phyloP scores from a whole-genome alignment of 2,113 vertebrate species.

The Oncorhynchus gorbuscha region DNA sequence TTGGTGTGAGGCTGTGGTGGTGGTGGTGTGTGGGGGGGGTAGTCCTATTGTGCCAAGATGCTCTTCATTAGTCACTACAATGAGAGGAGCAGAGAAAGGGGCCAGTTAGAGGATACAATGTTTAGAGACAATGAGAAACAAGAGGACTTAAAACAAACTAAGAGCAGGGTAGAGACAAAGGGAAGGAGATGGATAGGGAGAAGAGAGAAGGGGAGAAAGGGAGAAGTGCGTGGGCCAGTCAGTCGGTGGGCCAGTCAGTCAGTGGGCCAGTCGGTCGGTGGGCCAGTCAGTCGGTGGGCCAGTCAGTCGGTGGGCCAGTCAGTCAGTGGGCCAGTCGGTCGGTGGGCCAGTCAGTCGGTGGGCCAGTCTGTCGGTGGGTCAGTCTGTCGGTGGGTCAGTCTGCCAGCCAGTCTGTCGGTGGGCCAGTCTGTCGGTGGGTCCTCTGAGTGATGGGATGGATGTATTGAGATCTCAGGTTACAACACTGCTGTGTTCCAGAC shows the following conservation, averaged over 20 bases:
- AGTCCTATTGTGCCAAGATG: conserved; percentile 41
- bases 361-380: background rate
- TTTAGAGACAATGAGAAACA: conserved; percentile 38
- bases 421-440: background rate
- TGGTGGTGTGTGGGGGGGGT: background rate
- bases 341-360: too few species aligned
- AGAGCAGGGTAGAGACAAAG: conserved; percentile 15
- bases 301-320: too few species aligned
- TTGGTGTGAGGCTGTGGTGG: too few species aligned
- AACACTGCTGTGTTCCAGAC: conserved; percentile 24
- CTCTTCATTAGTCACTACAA: conserved; percentile 60
- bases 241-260: too few species aligned
- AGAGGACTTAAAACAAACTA: conserved; percentile 32
- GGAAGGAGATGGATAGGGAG: background rate
- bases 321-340: too few species aligned
- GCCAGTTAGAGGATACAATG: conserved; percentile 42
- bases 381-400: too few species aligned
- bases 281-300: too few species aligned
- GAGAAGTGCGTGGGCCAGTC: too few species aligned
- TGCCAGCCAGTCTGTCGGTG: too few species aligned
- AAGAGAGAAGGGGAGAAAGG: background rate
- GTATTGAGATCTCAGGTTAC: conserved; percentile 36
- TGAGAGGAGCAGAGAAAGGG: conserved; percentile 21
- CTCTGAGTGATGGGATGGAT: conserved; percentile 26
- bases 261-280: too few species aligned